Base-by-base conservation (phyloP, 1,140 invertebrate species). In the Drosophila rhopaloa region DNA sequence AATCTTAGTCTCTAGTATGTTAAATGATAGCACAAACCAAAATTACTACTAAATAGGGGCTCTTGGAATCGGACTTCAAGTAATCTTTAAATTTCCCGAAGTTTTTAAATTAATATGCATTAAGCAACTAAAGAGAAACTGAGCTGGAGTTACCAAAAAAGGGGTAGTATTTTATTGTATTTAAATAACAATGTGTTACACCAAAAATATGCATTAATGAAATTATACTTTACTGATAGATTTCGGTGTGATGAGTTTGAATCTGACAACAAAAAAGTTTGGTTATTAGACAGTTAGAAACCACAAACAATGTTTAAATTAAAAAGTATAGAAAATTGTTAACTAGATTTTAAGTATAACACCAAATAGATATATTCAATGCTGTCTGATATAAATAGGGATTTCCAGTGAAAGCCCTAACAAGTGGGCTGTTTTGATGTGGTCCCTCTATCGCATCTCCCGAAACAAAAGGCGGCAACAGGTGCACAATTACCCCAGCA, bases 391-490 rank as follows among this genome's bases (percentile, higher is more conserved):
- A n/a, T 10, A 16, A 3, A 19, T 8, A 16, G 6, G 14, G 29
- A 32, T 32, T 32, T 32, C 29, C 8, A 7, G 29, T 32, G 29
- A 7, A 72, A 70, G 71, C 44, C 61, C 14, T 60, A 66, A 61
- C 54, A 54, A 54, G 24, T 40, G 43, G 47, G 16, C 41, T 41
- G 35, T 7, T 41, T 37, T 29, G 37, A 10, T 44, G 54, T 44
- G 56, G 51, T n/a, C 37, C 59, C 54, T 60, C 44, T 37, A 63
- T 47, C 24, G 32, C 66, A 19, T 43, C 37, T 14, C n/a, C 8
- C 47, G 37, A n/a, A 38, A 59, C 60, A 74, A 84, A 77, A 85
- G 68, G 62, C 85, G 84, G 84, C 84, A 89, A 88, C 84, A 88
- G 84, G 84, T 88, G 84, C 61, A 63, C 85, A 88, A 89, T 88